Base-by-base conservation (phyloP, 2,113 vertebrate genomes). In the Phainopepla nitens region DNA sequence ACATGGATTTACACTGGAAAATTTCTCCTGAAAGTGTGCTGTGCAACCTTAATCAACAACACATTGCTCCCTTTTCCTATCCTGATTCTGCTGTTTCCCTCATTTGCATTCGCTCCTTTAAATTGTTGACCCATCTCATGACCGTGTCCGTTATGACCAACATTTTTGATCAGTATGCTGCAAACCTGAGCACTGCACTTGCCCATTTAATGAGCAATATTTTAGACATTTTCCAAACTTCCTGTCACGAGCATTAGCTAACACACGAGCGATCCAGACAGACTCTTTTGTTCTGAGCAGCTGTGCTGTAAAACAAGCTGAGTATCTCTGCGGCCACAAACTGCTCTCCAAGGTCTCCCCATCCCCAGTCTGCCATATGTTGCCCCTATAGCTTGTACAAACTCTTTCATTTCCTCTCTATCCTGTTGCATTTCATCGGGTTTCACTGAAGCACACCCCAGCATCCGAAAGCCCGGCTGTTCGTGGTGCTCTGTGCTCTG, bases 151-250 rank as follows among this genome's bases (percentile, higher is more conserved):
- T 93, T 94, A 84, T 35, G 49, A 91, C 70, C 91, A 87, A 91
- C 36, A 57, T 64, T 91, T 91, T 93, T 68, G 65, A 93, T 61
- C 49, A 24, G 89, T 29, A 28, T 83, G 81, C 39, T 91, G 76
- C 19, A 3, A 94, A 90, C 87, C 87, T 61, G 81, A 86, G 70
- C 53, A 54, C 53, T 78, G 77, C 87, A 60, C 66, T 94, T 51
- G n/a, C 78, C 61, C 70, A 65, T 87, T 89, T 91, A 89, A 94
- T 87, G 87, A 95, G 91, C 91, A 91, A 79, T 91, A 96, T 97
- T 96, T 96, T 84, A 95, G 87, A 91, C 85, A 61, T 73, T 95
- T 89, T 89, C 93, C 95, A 95, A 97, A 94, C 77, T 96, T 91
- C 91, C 89, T 89, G 84, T 95, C 95, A 96, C 89, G 91, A 96